These are phyloP conservation scores for Micropterix aruncella DNA, from an alignment of 2,888 invertebrate genomes.

Conservation along the genomic window DNA sequence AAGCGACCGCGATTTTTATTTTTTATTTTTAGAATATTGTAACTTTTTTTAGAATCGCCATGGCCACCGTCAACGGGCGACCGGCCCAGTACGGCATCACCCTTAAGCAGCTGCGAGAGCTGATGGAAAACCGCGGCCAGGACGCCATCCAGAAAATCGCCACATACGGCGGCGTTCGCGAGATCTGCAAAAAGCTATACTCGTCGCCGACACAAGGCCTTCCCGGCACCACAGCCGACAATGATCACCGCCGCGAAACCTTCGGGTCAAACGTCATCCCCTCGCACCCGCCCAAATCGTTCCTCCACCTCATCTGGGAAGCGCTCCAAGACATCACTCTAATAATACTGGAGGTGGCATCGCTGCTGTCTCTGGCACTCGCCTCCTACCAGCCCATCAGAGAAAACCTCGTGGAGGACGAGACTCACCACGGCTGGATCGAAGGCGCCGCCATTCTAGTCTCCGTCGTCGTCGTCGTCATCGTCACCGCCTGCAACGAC, in stretches of 20 bases:
- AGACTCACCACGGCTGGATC: constrained; percentile 47
- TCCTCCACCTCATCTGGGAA: constrained; percentile 45
- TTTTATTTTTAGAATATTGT: no score
- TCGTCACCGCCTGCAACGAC: constrained; percentile 53
- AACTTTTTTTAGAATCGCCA: constrained; percentile 15
- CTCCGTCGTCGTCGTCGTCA: constrained; percentile 46
- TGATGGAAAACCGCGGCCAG: constrained; percentile 44
- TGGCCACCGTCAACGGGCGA: constrained; percentile 72
- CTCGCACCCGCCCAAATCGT: constrained; percentile 45
- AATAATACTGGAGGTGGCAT: constrained; percentile 45
- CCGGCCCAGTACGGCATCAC: constrained; percentile 51
- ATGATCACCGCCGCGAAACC: constrained; percentile 30
- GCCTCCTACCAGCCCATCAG: constrained; percentile 20
- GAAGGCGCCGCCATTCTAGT: constrained; percentile 50
- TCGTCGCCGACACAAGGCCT: constrained; percentile 43
- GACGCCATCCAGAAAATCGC: constrained; percentile 37
- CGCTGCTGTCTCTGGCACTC: constrained; percentile 42
- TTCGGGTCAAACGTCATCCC: constrained; percentile 50
- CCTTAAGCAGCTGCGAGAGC: constrained; percentile 38
- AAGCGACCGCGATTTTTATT: no score
- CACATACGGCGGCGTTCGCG: constrained; percentile 32
- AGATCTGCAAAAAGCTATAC: constrained; percentile 39
- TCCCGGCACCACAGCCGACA: constrained; percentile 28
- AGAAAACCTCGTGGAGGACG: constrained; percentile 18
- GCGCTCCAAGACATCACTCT: constrained; percentile 49